Evolutionary conservation across 2,888 invertebrate genomes (phyloP).

Genomic region (Drosophila atripex): DNA sequence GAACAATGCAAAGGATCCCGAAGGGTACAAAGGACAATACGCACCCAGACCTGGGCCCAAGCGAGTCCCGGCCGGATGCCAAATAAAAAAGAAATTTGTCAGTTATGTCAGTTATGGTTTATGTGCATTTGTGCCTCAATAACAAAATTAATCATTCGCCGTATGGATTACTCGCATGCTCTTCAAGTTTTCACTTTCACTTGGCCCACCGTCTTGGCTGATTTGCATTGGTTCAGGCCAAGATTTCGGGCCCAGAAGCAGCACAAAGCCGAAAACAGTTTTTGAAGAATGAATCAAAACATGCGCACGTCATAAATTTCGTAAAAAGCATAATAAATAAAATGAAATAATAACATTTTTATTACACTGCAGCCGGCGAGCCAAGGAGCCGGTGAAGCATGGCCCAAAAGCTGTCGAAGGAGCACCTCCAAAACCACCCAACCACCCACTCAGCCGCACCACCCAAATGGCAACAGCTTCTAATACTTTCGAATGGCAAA

Average conservation of each 20-base stretch:
- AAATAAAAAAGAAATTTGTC: slow-evolving; percentile 81
- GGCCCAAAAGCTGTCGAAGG: slow-evolving; percentile 34
- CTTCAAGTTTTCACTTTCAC: slow-evolving; percentile 1
- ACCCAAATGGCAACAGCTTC: slow-evolving; percentile 49
- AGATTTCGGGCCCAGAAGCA: slow-evolving; percentile 60
- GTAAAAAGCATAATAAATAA: slow-evolving; percentile 80
- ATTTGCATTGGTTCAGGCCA: slow-evolving; percentile 42
- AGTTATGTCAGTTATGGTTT: slow-evolving; percentile 79
- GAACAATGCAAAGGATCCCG: slow-evolving; percentile 39
- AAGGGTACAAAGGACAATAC: slow-evolving; percentile 10
- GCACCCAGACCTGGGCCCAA: slow-evolving; percentile 20
- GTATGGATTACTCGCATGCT: slow-evolving; percentile 19
- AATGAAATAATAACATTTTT: slow-evolving; percentile 81
- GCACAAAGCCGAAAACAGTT: slow-evolving; percentile 52
- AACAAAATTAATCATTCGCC: slow-evolving; percentile 65
- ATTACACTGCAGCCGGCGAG: slow-evolving; percentile 62
- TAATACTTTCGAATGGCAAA: slow-evolving; percentile 68
- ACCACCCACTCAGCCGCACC: slow-evolving; percentile 1
- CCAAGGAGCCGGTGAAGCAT: slow-evolving; percentile 10
- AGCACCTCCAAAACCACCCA: neutral
- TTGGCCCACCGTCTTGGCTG: neutral
- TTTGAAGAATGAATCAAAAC: slow-evolving; percentile 75
- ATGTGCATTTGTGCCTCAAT: slow-evolving; percentile 43
- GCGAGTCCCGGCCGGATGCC: slow-evolving; percentile 65
- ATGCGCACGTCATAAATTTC: slow-evolving; percentile 79